Conservation (phyloP, 2,888 invertebrate species). For the Paralinhomoeus sp. region DNA sequence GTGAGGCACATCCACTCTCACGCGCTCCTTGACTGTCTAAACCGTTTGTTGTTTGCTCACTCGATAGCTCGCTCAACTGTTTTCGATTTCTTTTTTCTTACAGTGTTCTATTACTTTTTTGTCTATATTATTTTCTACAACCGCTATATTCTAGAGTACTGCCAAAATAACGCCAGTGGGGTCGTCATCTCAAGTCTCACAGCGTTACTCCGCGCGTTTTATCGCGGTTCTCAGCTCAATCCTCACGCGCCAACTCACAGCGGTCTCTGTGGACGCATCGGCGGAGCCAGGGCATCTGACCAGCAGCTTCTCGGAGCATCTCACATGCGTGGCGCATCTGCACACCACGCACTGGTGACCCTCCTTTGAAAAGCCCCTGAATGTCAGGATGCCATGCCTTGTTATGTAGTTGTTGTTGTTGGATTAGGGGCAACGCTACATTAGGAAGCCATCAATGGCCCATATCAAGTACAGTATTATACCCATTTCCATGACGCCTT, state of each 20-base stretch:
- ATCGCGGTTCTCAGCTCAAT: not conserved
- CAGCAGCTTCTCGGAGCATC: conserved; percentile 76
- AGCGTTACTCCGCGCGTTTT: no score
- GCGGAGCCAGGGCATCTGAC: conserved; percentile 83
- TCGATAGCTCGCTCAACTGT: not conserved
- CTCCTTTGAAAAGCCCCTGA: conserved; percentile 30
- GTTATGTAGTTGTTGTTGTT: no score
- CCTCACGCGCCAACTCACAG: conserved; percentile 15
- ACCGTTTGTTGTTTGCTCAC: conserved; percentile 1
- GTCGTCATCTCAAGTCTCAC: no score
- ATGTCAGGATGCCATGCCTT: no score
- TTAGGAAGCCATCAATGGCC: no score
- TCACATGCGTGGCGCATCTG: conserved; percentile 85
- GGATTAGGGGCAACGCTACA: no score
- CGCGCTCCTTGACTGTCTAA: conserved; percentile 70
- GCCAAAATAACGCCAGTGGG: no score
- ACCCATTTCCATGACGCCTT: no score
- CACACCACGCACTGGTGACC: conserved; percentile 45
- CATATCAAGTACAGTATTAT: no score
- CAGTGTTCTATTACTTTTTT: not conserved
- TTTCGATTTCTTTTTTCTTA: not conserved
- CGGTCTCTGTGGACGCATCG: conserved; percentile 44
- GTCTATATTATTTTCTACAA: no score
- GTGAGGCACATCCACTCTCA: conserved; percentile 94
- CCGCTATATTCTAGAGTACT: no score